phyloP scores from a whole-genome alignment of 2,797 vertebrate genomes.

The Enteromius thamalakanensis region DNA sequence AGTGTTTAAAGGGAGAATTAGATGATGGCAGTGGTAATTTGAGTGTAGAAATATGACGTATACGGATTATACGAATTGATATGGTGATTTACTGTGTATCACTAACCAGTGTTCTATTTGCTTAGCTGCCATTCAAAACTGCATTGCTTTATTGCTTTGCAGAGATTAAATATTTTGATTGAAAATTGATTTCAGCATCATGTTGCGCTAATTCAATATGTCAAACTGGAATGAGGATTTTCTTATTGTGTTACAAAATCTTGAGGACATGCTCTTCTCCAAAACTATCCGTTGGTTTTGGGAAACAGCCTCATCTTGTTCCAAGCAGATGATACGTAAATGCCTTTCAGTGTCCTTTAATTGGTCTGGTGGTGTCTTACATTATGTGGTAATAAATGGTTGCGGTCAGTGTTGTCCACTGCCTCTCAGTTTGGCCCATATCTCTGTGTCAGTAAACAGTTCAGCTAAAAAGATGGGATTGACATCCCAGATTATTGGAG shows the following conservation, averaged over 20 bases:
- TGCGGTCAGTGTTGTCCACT: conserved; percentile 25
- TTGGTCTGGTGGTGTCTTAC: conserved; percentile 49
- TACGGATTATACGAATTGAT: background rate
- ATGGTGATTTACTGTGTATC: background rate
- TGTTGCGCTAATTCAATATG: background rate
- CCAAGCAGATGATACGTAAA: conserved; percentile 19
- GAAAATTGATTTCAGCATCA: background rate
- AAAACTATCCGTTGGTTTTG: conserved; percentile 11
- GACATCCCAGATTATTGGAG: conserved; percentile 79
- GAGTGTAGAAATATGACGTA: background rate
- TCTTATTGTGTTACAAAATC: background rate
- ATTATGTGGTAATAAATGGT: conserved; percentile 56
- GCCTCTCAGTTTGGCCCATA: conserved; percentile 30
- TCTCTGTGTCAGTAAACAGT: conserved; percentile 53
- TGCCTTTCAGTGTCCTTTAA: conserved; percentile 48
- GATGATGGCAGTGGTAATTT: background rate
- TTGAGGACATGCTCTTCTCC: background rate
- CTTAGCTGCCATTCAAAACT: background rate
- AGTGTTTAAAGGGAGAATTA: background rate
- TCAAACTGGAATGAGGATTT: conserved; percentile 11
- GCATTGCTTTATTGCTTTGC: background rate
- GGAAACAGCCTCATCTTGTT: conserved; percentile 26
- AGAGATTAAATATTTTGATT: background rate
- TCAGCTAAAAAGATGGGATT: conserved; percentile 74
- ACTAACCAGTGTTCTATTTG: background rate